Conservation (phyloP, 1,140 invertebrate genomes). For the Pseudobourletiella spinata region DNA sequence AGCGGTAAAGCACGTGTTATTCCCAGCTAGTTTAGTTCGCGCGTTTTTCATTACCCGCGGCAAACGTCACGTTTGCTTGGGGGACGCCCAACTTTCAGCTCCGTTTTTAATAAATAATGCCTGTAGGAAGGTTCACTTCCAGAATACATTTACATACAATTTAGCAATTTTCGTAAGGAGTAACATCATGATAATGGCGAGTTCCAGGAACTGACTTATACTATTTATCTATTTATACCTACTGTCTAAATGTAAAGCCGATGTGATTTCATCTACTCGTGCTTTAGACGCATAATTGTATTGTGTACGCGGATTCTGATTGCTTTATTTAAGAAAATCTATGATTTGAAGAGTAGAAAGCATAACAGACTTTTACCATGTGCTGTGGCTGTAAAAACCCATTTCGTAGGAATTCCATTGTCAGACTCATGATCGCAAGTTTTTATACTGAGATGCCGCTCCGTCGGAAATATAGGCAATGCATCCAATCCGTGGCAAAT, state of each 20-base stretch:
- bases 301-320: background rate
- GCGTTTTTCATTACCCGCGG: too few relatives aligned
- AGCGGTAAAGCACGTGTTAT: too few relatives aligned
- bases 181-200: background rate
- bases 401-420: constrained; percentile 32
- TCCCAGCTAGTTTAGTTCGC: too few relatives aligned
- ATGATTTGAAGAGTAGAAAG: constrained; percentile 28
- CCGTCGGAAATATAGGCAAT: constrained; percentile 24
- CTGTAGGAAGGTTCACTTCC: too few relatives aligned
- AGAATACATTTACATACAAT: too few relatives aligned
- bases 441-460: constrained; percentile 35
- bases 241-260: background rate
- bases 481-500: background rate
- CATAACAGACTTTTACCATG: constrained; percentile 36
- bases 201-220: background rate
- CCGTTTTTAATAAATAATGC: too few relatives aligned
- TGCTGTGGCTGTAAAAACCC: constrained; percentile 33
- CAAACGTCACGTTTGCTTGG: too few relatives aligned
- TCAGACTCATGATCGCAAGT: constrained; percentile 28
- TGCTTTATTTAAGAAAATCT: background rate
- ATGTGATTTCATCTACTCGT: background rate
- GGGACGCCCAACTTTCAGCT: too few relatives aligned
- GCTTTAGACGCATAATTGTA: background rate
- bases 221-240: too few relatives aligned
- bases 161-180: too few relatives aligned